phyloP scores from a whole-genome alignment of 2,113 vertebrate species.

The Austrofundulus limnaeus region DNA sequence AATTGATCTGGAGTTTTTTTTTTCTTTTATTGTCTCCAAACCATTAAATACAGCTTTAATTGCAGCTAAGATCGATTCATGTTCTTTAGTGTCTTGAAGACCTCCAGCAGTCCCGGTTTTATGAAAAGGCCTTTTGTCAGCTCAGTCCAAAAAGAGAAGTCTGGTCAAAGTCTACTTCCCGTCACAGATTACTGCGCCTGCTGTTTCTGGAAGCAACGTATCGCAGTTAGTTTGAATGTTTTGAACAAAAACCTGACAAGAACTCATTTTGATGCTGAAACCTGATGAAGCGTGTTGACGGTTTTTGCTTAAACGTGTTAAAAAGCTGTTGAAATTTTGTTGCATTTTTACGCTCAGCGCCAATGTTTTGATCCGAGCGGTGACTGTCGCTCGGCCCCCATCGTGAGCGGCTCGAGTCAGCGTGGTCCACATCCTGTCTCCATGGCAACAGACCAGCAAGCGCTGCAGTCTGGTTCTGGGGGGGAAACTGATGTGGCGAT shows the following conservation, averaged over 20 bases:
- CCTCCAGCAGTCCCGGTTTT: slow-evolving; percentile 50
- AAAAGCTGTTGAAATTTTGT: too few relatives aligned
- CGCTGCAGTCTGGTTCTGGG: too few relatives aligned
- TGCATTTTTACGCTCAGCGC: too few relatives aligned
- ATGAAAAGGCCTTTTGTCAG: slow-evolving; percentile 44
- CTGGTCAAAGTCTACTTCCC: slow-evolving; percentile 41
- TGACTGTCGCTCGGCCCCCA: background rate
- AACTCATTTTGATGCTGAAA: background rate
- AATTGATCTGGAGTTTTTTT: slow-evolving; percentile 14
- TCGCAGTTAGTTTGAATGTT: slow-evolving; percentile 3
- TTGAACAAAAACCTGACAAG: background rate
- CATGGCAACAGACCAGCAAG: slow-evolving; percentile 38
- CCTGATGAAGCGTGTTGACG: too few relatives aligned
- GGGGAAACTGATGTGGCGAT: slow-evolving; percentile 9
- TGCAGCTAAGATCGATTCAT: slow-evolving; percentile 23
- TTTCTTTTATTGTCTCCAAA: accelerated
- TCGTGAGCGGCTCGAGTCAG: background rate
- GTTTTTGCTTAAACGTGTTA: background rate
- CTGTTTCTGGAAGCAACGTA: slow-evolving; percentile 9
- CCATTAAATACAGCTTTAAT: background rate
- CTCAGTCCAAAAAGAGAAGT: slow-evolving; percentile 43
- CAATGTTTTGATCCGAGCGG: background rate
- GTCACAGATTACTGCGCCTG: slow-evolving; percentile 4
- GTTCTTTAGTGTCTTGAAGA: slow-evolving; percentile 39
- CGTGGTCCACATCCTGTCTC: slow-evolving; percentile 18